Base-by-base conservation (phyloP, 2,113 vertebrate genomes). In the Hydropotes inermis region DNA sequence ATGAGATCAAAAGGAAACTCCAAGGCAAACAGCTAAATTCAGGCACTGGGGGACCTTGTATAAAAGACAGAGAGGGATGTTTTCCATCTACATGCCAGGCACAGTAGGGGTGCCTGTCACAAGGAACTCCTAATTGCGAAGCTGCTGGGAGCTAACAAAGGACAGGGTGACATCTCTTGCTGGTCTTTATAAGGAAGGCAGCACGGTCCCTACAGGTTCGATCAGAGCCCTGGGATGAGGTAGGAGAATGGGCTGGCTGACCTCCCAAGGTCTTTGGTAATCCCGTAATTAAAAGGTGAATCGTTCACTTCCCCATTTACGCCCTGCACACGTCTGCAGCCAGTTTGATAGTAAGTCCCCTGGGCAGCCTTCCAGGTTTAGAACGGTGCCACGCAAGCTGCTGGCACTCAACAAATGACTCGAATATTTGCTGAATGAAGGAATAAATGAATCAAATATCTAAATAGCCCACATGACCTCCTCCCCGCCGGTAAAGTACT, bases 291-390 rank as follows among this genome's bases (percentile, higher is more conserved):
- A 57, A 8, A 55, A 0, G 58, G 43, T 5, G 84, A 61, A 50
- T 21, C 7, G 9, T 16, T 82, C 94, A 47, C 27, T 90, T 89
- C 7, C 58, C 19, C 87, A 58, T 87, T 97, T 52, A 90, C 2
- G 25, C 39, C 87, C 39, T 11, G 13, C 94, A 54, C 91, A 87
- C 67, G 27, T 50, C 95, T 78, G 58, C 64, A 85, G 57, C 61
- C 92, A 21, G 43, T 95, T 87, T 57, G 96, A 57, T 83, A 96
- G 96, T 91, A 97, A 94, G 60, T 96, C 92, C 84, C 58, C 58
- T 43, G 95, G 97, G 94, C 97, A 89, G 81, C 57, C 94, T 96
- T 97, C 96, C 97, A 97, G 94, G 57, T 70, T 91, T 86, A 94
- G 55, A 87, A 84, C 2, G 4, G 28, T 27, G 81, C 95, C 96